Evolutionary conservation across 2,797 vertebrate species (phyloP), one percentile per base, ranked within the genome.

Genomic region (Pangasius sanitwongsei): DNA sequence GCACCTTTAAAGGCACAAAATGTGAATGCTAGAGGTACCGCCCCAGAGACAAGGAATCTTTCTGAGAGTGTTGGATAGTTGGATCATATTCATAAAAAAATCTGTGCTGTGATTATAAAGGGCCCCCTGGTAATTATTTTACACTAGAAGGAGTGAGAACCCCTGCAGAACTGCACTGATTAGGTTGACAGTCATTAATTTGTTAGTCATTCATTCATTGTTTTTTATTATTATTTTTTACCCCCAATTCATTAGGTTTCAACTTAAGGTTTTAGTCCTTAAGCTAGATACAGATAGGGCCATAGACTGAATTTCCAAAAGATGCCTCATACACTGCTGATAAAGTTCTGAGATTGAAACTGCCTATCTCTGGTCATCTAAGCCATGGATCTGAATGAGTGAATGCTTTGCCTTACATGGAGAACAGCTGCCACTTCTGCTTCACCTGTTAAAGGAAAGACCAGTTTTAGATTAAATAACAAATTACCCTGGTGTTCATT

Each of bases 401-500:
- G 16, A 34, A 85, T 85, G n/a, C 20, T 55, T 85, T 85, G 44
- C 63, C 83, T 53, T 53, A 85, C 5, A 85, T 85, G n/a, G 83
- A 69, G 18, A 85, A 70, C 44, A 84, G 61, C 83, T 69, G 44
- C 41, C 63, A 84, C 44, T 85, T 31, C n/a, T 85, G 63, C 63
- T 83, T 69, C 65, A 85, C 44, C 83, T 69, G 65, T 69, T 70
- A 69, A 65, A 83, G 12, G n/a, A 70, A 69, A 34, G 63, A 85
- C 15, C 63, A 65, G 61, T 78, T 78, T 50, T 63, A 63, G 44
- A 78, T 78, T 77, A 50, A 77, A 50, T 78, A 16, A 65, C 37
- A 87, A 78, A 78, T 87, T 53, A 65, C 41, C 50, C 86, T 87
- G 57, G 85, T 75, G 83, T 70, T 34, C 44, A 69, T 85, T 85